Evolutionary conservation across 2,888 invertebrate species (phyloP), one percentile per base, ranked within the genome.

Genomic region (Cephalotes varians): DNA sequence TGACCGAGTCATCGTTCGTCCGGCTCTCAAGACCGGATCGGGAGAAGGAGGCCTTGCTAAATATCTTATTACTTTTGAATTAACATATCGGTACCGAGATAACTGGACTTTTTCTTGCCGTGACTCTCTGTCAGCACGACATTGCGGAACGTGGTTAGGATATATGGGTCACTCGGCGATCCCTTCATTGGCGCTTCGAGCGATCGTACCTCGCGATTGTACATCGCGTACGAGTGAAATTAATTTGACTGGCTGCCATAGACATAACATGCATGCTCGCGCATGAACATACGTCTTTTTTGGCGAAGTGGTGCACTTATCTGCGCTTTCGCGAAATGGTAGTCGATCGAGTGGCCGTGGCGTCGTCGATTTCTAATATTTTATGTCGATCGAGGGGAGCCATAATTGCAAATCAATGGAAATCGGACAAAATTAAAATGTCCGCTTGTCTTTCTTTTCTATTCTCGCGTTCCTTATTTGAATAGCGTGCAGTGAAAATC

Each of bases 41-140:
- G n/a, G 54, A 71, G 73, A 90, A 85, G 82, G 87, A 85, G 90
- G 90, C 72, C 87, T 86, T 82, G 85, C 90, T 90, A 90, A 90
- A 90, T 90, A 87, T 86, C 90, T 86, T 89, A 88, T 90, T 89
- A 89, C 90, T 90, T 90, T 86, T 89, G 87, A 90, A 90, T 89
- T 90, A 90, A 90, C 90, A 90, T 90, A 90, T 90, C 87, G 89
- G 88, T 88, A 89, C 88, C 88, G 74, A 87, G 86, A 84, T 90
- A 90, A 90, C 90, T 87, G 90, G 90, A 90, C 90, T 90, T 90
- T 76, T 62, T 80, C 81, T 72, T 76, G 82, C 65, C 73, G 83
- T 56, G 73, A 56, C 73, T 86, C 28, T 85, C 85, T 25, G 71
- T 86, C 58, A 40, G 34, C 72, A 37, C 51, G 12, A 2, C 34